Evolutionary conservation across 2,888 invertebrate species (phyloP), one percentile per base, ranked within the genome.

Genomic region (Rapana venosa): DNA sequence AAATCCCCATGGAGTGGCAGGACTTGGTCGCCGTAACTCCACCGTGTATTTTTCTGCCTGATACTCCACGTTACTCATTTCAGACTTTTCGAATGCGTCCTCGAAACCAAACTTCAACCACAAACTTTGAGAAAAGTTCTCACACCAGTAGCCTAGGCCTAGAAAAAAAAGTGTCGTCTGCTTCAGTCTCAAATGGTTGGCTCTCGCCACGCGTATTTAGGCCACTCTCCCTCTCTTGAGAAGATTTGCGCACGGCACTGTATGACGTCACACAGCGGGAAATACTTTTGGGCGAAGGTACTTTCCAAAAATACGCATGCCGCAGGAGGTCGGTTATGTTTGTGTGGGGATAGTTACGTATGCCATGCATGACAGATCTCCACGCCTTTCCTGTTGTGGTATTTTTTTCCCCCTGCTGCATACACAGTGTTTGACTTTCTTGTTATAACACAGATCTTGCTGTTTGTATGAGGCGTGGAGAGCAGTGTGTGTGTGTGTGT

Each of bases 1-100:
- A 92, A 96, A 96, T 66, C 96, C 96, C 96, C 96, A 96, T 0
- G 96, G 94, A 58, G 93, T 92, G 22, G 93, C 93, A 4, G 93
- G 91, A 91, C 94, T 94, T 20, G 93, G 94, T 84, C 95, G 91
- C 81, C 91, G 89, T 36, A 96, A 92, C 56, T 91, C 91, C 22
- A 96, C 91, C 15, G 87, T 91, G n/a, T 95, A 90, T 26, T 94
- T 94, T 91, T 95, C 94, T 5, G 93, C 93, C 89, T 92, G 91
- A 79, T 91, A 91, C 83, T 93, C 92, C 85, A 93, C 89, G 92
- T 93, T 93, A 47, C 92, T 92, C 93, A 93, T 93, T 70, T 66
- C 85, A 20, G 26, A 47, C 13, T 30, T 17, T 36, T 36, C 36
- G 26, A 13, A 22, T 22, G 4, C 15, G 81, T n/a, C 22, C 47